Percentiles rank a stretch among this genome's conserved stretches.
Evolutionary conservation across 1,140 invertebrate genomes (phyloP).

Genomic region (Antheraea pernyi): DNA sequence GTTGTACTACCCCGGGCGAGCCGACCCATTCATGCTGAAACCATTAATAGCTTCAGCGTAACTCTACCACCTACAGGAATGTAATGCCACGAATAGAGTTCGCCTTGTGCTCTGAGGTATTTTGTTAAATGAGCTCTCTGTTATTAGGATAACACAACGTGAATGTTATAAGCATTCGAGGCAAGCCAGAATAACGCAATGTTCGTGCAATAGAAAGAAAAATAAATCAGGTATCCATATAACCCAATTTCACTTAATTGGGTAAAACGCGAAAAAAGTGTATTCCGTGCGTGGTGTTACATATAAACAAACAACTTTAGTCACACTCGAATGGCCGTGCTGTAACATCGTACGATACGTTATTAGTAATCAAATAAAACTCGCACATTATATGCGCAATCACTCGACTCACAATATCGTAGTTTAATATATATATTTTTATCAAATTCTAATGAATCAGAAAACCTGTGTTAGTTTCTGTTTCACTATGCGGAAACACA

Average conservation of each 20-base stretch:
- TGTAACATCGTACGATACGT: constrained; percentile 16
- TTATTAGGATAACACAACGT: no score
- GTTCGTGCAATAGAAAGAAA: background rate
- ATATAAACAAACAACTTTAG: constrained; percentile 1
- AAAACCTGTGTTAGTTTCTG: background rate
- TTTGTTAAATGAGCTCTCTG: no score
- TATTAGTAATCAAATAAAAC: background rate
- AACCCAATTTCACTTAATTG: constrained; percentile 13
- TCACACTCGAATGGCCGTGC: constrained; percentile 11
- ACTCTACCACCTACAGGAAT: no score
- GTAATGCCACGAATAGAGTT: no score
- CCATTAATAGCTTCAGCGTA: no score
- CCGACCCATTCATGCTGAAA: no score
- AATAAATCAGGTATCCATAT: background rate
- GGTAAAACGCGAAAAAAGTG: background rate
- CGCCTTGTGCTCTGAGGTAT: no score
- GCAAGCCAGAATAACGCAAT: background rate
- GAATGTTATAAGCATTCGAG: no score
- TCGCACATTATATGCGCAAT: background rate
- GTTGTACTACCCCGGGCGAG: no score
- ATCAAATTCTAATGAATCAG: background rate
- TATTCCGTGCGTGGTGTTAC: constrained; percentile 13
- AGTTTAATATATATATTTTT: background rate
- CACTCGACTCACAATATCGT: background rate
- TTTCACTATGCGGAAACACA: no score